Conservation (phyloP, 2,888 invertebrate species). For the Drosophila antonietae region DNA sequence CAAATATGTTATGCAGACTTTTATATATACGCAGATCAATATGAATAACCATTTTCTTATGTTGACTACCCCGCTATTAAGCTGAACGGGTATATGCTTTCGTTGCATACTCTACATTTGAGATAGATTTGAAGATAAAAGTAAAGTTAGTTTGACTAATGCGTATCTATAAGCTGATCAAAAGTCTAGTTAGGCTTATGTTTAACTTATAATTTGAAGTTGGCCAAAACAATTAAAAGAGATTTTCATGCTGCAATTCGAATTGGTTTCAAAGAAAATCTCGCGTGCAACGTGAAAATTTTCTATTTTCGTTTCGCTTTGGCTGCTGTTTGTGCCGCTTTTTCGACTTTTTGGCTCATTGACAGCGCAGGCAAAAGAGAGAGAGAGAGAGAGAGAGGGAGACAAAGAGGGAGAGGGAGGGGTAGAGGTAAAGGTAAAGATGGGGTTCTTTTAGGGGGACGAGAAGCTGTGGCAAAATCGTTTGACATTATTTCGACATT, state of each 20-base stretch:
- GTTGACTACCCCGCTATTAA: not conserved
- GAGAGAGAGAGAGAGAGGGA: not conserved
- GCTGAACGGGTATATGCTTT: not conserved
- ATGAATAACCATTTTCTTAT: not conserved
- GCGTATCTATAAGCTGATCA: not conserved
- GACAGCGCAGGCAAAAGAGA: conserved; percentile 24
- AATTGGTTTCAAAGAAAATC: conserved; percentile 58
- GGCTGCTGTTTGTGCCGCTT: conserved; percentile 43
- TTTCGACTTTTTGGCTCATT: conserved; percentile 68
- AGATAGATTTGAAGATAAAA: no score
- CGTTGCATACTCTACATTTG: not conserved
- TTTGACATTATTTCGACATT: conserved; percentile 79
- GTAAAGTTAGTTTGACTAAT: not conserved
- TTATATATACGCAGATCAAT: not conserved
- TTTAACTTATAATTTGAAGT: conserved; percentile 10
- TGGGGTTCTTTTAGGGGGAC: not conserved
- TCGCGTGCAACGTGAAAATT: conserved; percentile 65
- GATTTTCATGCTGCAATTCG: conserved; percentile 71
- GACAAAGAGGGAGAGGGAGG: no score
- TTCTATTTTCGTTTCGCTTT: conserved; percentile 75
- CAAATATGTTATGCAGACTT: not conserved
- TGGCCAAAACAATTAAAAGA: conserved; percentile 66
- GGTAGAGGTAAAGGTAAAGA: no score
- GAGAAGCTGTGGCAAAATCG: conserved; percentile 15
- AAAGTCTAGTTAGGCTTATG: no score